Conservation (phyloP, 1,140 invertebrate species). For the Oedothorax gibbosus region DNA sequence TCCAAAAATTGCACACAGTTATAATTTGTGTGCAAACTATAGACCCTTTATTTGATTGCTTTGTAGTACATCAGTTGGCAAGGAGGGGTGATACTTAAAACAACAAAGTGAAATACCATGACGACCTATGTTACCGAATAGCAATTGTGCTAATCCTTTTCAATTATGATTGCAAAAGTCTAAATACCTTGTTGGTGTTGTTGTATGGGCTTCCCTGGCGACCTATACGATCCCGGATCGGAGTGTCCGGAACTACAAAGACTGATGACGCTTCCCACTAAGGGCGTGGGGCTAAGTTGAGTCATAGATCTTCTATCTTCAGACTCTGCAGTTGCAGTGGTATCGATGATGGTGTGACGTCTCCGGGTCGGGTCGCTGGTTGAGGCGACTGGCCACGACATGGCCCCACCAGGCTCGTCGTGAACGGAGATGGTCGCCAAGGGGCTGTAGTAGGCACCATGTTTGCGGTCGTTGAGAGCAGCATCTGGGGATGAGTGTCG, state of each 20-base stretch:
- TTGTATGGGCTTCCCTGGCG: neutral
- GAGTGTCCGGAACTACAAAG: slow-evolving; percentile 30
- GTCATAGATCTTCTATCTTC: slow-evolving; percentile 7
- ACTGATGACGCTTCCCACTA: slow-evolving; percentile 53
- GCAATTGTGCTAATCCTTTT: no score
- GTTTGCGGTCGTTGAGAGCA: slow-evolving; percentile 4
- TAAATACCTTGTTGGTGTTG: no score
- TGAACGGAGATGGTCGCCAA: slow-evolving; percentile 51
- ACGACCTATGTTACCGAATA: no score
- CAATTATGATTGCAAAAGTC: no score
- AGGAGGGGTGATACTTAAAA: no score
- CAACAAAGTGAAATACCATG: no score
- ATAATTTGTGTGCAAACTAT: no score
- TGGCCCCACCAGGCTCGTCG: slow-evolving; percentile 17
- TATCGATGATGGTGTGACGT: slow-evolving; percentile 10
- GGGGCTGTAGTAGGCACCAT: slow-evolving; percentile 39
- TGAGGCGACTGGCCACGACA: slow-evolving; percentile 40
- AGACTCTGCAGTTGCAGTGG: neutral
- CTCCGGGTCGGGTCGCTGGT: neutral
- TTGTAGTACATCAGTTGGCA: no score
- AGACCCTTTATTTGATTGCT: no score
- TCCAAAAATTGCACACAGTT: no score
- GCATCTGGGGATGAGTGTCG: neutral
- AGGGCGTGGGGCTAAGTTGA: slow-evolving; percentile 26
- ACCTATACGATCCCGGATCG: slow-evolving; percentile 14